Evolutionary conservation across 2,113 vertebrate species (phyloP).

Genomic region (Cryptomyrus ogoouensis): DNA sequence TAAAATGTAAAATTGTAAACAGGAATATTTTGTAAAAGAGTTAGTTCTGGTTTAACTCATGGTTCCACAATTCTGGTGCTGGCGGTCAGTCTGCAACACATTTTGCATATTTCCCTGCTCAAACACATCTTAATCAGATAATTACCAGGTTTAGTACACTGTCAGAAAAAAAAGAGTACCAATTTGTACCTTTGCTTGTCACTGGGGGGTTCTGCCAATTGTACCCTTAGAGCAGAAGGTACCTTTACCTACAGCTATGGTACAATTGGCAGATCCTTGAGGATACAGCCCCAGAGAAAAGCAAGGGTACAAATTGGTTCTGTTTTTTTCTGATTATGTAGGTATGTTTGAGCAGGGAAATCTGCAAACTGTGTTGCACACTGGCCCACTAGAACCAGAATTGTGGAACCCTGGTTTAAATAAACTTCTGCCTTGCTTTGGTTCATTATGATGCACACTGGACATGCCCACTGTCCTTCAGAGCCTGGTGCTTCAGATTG

Average conservation of each 20-base stretch:
- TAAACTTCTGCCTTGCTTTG: neutral
- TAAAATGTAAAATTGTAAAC: neutral
- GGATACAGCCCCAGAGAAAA: neutral
- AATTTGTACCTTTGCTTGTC: neutral
- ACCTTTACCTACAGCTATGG: neutral
- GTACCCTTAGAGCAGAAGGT: neutral
- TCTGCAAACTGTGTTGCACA: neutral
- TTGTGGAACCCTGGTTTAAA: neutral
- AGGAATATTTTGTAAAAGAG: neutral
- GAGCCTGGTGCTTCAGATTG: slow-evolving; percentile 88
- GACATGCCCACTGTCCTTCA: slow-evolving; percentile 41
- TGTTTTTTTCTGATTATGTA: neutral
- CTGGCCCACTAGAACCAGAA: neutral
- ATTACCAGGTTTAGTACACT: neutral
- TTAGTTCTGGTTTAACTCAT: neutral
- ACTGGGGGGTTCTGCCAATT: no score
- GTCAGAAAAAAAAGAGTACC: neutral
- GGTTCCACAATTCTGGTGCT: neutral
- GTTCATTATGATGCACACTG: neutral
- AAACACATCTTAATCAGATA: neutral
- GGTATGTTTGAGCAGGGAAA: neutral
- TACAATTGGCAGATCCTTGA: neutral
- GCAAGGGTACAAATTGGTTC: neutral
- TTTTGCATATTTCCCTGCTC: neutral
- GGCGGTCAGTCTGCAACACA: neutral